Percentiles rank a stretch among this genome's conserved stretches.
phyloP scores from a whole-genome alignment of 92 coral and sea anemone species.

The Porites rus region DNA sequence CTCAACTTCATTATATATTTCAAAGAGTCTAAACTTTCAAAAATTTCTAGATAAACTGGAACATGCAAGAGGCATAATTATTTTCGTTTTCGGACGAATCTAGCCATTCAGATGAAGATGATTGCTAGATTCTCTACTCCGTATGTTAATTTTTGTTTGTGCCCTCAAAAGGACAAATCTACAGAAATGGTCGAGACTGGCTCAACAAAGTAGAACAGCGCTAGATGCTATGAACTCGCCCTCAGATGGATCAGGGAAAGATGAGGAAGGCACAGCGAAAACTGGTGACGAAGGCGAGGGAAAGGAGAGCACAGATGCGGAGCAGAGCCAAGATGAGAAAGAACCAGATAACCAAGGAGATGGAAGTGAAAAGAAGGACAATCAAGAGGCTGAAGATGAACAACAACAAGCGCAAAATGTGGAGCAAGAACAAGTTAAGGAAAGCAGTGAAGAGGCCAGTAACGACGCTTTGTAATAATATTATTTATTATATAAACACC shows the following conservation, averaged over 20 bases:
- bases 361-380: conserved; percentile 9
- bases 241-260: conserved; percentile 19
- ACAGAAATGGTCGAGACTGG: conserved; percentile 41
- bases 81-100: too few relatives aligned
- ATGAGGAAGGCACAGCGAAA: background rate
- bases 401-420: background rate
- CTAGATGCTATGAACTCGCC: conserved; percentile 29
- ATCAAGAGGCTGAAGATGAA: background rate
- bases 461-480: background rate
- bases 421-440: background rate
- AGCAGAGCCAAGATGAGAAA: conserved; percentile 19
- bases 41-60: too few relatives aligned
- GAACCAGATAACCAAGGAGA: background rate
- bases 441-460: background rate
- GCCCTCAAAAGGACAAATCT: conserved; percentile 17
- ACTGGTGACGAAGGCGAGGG: background rate
- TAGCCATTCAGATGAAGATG: too few relatives aligned
- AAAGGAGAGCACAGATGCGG: background rate
- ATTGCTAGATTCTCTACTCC: background rate
- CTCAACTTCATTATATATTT: too few relatives aligned
- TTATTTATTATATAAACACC: too few relatives aligned
- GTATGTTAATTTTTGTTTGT: background rate
- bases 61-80: too few relatives aligned
- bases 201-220: conserved; percentile 36
- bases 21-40: too few relatives aligned